These are phyloP conservation scores for Augochlora pura DNA, from an alignment of 1,140 invertebrate genomes.

Conservation along the genomic window DNA sequence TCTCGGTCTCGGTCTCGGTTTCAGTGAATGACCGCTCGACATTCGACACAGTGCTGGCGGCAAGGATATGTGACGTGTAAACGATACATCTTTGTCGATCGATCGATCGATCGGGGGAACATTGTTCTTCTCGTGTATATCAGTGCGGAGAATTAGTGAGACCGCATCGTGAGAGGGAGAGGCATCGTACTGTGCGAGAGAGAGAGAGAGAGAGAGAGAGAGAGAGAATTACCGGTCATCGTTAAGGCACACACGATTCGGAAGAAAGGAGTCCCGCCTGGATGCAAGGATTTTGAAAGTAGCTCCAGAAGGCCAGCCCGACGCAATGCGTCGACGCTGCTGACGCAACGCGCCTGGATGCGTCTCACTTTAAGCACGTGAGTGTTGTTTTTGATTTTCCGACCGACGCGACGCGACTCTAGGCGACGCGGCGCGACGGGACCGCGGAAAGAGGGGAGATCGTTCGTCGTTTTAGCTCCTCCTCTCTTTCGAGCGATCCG, in stretches of 20 bases:
- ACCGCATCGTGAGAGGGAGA: background rate
- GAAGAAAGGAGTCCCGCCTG: constrained; percentile 52
- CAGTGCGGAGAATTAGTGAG: constrained; percentile 6
- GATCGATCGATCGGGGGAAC: background rate
- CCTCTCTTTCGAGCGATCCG: background rate
- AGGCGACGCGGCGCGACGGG: too few species aligned
- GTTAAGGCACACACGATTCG: constrained; percentile 19
- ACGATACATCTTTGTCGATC: background rate
- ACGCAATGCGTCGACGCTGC: constrained; percentile 81
- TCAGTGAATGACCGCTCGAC: background rate
- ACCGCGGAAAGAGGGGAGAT: background rate
- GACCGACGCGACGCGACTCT: too few species aligned
- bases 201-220: background rate
- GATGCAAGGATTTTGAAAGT: constrained; percentile 78
- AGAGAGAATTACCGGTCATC: background rate
- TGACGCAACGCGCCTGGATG: constrained; percentile 81
- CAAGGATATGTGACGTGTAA: background rate
- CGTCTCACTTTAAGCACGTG: constrained; percentile 81
- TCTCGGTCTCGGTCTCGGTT: too few species aligned
- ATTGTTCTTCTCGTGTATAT: constrained; percentile 1
- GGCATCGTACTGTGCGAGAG: too few species aligned
- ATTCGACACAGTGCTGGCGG: too few species aligned
- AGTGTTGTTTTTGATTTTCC: constrained; percentile 63
- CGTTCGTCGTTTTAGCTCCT: too few species aligned
- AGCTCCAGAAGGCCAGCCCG: constrained; percentile 79